These are phyloP conservation scores for Parambassis ranga DNA, from an alignment of 2,797 vertebrate species.

Conservation along the genomic window DNA sequence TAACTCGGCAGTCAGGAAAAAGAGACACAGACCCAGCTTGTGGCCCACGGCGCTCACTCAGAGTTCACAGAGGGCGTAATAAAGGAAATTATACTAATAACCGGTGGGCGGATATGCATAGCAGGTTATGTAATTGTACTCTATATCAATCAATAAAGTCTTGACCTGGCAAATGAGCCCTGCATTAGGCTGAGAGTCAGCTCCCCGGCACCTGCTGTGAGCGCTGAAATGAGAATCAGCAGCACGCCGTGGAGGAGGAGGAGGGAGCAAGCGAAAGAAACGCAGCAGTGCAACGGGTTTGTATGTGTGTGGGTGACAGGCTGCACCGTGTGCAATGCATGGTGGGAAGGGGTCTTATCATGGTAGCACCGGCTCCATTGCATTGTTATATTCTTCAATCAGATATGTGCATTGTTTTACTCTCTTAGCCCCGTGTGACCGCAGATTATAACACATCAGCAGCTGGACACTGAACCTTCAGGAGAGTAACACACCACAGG, in stretches of 20 bases:
- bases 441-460: slow-evolving; percentile 33
- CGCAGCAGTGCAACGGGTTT: slow-evolving; percentile 6
- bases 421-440: slow-evolving; percentile 9
- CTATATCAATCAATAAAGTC: slow-evolving; percentile 69
- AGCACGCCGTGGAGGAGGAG: slow-evolving; percentile 23
- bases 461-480: slow-evolving; percentile 42
- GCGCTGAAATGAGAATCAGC: slow-evolving; percentile 65
- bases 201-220: slow-evolving; percentile 50
- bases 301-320: slow-evolving; percentile 21
- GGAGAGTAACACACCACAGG: background rate
- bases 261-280: background rate
- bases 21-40: background rate
- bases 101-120: slow-evolving; percentile 43
- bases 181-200: slow-evolving; percentile 45
- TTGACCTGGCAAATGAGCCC: slow-evolving; percentile 68
- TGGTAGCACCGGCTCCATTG: background rate
- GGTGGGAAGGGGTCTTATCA: background rate
- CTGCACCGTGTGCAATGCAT: slow-evolving; percentile 5
- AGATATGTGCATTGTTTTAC: slow-evolving; percentile 22
- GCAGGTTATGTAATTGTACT: slow-evolving; percentile 69
- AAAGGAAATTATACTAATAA: slow-evolving; percentile 70
- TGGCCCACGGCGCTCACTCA: slow-evolving; percentile 18
- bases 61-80: slow-evolving; percentile 59
- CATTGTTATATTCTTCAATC: background rate
- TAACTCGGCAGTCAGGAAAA: slow-evolving; percentile 15